Conservation (phyloP, 2,888 invertebrate species). For the Phengaris alcon region DNA sequence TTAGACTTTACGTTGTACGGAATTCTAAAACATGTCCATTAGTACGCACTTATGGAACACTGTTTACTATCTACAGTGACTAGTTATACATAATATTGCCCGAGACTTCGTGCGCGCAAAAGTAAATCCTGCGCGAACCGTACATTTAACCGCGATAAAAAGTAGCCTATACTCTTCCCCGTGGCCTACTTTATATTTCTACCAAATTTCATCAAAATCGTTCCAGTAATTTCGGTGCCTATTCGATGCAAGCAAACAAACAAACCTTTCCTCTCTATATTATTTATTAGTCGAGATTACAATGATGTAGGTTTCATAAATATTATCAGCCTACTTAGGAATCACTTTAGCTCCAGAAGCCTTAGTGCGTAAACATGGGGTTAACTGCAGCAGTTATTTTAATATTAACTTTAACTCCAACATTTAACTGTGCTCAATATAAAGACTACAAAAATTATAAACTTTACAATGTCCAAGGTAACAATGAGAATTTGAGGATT, state of each 20-base stretch:
- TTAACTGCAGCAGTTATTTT: constrained; percentile 1
- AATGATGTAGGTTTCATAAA: neutral
- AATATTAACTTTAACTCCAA: neutral
- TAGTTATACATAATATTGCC: too few relatives aligned
- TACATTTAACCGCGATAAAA: too few relatives aligned
- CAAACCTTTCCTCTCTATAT: too few relatives aligned
- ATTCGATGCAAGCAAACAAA: too few relatives aligned
- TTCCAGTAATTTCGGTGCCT: neutral
- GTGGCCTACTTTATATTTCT: too few relatives aligned
- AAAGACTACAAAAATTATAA: constrained; percentile 41
- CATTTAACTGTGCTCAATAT: constrained; percentile 27
- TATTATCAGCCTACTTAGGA: neutral
- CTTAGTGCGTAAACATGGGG: neutral
- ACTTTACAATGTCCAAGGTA: constrained; percentile 37
- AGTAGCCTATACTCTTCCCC: too few relatives aligned
- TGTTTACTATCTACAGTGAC: neutral
- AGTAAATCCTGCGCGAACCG: too few relatives aligned
- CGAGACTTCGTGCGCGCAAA: too few relatives aligned
- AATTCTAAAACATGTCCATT: neutral
- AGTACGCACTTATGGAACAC: neutral
- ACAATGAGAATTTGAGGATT: constrained; percentile 30
- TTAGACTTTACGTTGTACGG: neutral
- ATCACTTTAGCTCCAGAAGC: neutral
- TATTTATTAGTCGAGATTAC: neutral
- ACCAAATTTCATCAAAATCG: neutral